phyloP scores from a whole-genome alignment of 1,140 invertebrate species.

The Alviniconcha marisindica region DNA sequence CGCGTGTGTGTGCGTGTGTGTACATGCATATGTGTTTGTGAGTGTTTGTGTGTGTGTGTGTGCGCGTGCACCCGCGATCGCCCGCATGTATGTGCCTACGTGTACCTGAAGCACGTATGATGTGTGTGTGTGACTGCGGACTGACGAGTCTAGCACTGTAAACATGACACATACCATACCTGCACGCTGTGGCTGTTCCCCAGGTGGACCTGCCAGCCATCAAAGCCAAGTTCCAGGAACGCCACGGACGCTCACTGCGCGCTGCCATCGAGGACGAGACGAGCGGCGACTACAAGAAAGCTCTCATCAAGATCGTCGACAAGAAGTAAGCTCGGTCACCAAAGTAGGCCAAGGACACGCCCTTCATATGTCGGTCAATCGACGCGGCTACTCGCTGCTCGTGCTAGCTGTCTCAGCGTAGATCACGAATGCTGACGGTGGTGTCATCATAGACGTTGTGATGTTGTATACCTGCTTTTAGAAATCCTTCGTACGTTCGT shows the following conservation, averaged over 20 bases:
- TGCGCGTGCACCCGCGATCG: too few relatives aligned
- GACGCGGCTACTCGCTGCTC: neutral
- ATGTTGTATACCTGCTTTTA: neutral
- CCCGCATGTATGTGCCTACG: too few relatives aligned
- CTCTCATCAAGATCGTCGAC: slow-evolving; percentile 65
- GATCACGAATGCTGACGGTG: neutral
- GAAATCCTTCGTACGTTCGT: neutral
- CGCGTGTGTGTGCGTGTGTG: too few relatives aligned
- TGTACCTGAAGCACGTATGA: too few relatives aligned
- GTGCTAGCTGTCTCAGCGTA: neutral
- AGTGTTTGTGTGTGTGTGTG: too few relatives aligned
- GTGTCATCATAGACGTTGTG: too few relatives aligned
- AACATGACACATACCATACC: too few relatives aligned
- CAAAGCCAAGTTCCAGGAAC: slow-evolving; percentile 64
- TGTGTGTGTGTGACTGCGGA: too few relatives aligned
- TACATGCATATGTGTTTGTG: too few relatives aligned
- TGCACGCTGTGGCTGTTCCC: too few relatives aligned
- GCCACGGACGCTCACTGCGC: slow-evolving; percentile 61
- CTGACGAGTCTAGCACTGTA: too few relatives aligned
- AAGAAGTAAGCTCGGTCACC: slow-evolving; percentile 43
- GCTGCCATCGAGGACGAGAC: slow-evolving; percentile 64
- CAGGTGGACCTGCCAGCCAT: slow-evolving; percentile 73
- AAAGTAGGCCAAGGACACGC: neutral
- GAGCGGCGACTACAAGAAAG: slow-evolving; percentile 67
- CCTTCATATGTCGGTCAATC: neutral